Evolutionary conservation across 64 coral and sea anemone genomes (phyloP), one percentile per base, ranked within the genome.

Genomic region (Actinia equina): DNA sequence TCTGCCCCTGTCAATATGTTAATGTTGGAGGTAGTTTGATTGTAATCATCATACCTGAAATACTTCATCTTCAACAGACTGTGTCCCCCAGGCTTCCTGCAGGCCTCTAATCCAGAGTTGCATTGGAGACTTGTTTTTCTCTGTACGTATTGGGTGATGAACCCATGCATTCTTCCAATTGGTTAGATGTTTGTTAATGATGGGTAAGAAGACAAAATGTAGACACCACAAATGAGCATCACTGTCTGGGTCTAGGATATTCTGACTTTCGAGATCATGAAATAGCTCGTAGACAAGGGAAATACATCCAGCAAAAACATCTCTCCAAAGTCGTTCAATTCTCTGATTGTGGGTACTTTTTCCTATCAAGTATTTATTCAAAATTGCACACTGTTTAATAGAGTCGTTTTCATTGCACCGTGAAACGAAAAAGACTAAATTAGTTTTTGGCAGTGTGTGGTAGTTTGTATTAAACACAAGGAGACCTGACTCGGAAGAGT

Each of bases 151-250:
- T 71, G 86, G 91, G 59, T 93, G 91, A 60, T 93, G 79, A 6
- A 88, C 61, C 91, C 91, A 93, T 20, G 91, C 81, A 93, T 88
- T 71, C 46, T 93, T 89, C 92, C 88, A 94, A n/a, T 87, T 87
- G 27, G 12, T 77, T 19, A 94, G 30, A 49, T 89, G 58, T 11
- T 55, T 87, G 78, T 94, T 94, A 16, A 94, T 94, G 44, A 94
- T 83, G 13, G 92, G 88, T 41, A 94, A 41, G 61, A 87, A 94
- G 16, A 94, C 52, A 77, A 71, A 84, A 83, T 94, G 88, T 25
- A 94, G 46, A 74, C 92, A 94, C 92, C 92, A 94, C 44, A 94
- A 71, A 37, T 94, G 92, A 41, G 52, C 26, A 65, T 94, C 92
- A 90, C 89, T 82, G 82, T 70, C 41, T 17, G 92, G 88, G 59